A percentile compares a stretch with the other conserved stretches of the same genome.
Conservation (phyloP, 2,888 invertebrate species). For the Andrena marginata region DNA sequence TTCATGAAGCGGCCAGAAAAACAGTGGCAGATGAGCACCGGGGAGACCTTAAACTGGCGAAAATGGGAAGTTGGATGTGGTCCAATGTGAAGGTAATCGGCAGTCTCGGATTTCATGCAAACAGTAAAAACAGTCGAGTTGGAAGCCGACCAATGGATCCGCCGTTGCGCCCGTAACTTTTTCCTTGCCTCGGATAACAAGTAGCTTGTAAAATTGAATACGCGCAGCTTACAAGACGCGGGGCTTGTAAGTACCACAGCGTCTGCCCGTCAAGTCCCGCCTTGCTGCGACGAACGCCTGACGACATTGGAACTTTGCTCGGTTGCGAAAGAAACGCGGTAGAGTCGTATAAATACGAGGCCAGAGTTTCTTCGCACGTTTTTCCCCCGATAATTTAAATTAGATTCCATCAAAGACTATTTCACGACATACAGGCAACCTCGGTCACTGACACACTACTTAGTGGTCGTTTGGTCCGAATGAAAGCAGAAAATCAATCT, state of each 20-base stretch:
- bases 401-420: no score
- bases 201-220: slow-evolving; percentile 72
- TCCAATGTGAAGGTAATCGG: slow-evolving; percentile 80
- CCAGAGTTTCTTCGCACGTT: no score
- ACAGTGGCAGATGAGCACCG: slow-evolving; percentile 63
- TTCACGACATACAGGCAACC: no score
- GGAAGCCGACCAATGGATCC: slow-evolving; percentile 77
- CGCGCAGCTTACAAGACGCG: slow-evolving; percentile 45
- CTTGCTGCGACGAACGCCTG: neutral
- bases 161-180: slow-evolving; percentile 67
- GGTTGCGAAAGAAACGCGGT: no score
- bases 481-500: slow-evolving; percentile 28
- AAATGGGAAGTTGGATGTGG: slow-evolving; percentile 79
- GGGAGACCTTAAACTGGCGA: slow-evolving; percentile 74
- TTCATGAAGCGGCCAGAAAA: slow-evolving; percentile 65
- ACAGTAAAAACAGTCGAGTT: slow-evolving; percentile 75
- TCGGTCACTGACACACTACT: no score
- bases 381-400: no score
- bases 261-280: neutral
- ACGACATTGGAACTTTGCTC: neutral
- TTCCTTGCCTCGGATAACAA: slow-evolving; percentile 65
- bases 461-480: neutral
- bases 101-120: slow-evolving; percentile 74
- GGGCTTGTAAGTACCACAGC: neutral
- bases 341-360: no score